A percentile compares a stretch with the other conserved stretches of the same genome.
Conservation (phyloP, 2,797 vertebrate species). For the Helarctos malayanus region DNA sequence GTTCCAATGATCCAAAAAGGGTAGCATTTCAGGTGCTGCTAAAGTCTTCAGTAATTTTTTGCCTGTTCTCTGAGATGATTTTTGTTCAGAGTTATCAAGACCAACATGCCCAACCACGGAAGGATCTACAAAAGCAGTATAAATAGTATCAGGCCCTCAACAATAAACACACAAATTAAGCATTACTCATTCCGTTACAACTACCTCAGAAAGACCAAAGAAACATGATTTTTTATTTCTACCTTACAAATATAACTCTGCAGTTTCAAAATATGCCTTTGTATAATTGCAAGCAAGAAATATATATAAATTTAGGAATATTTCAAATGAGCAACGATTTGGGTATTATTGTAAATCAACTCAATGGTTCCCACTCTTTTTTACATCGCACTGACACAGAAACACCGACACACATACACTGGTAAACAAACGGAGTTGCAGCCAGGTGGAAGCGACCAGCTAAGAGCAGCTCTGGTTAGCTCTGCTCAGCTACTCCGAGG, state of each 20-base stretch:
- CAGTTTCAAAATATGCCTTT: slow-evolving; percentile 55
- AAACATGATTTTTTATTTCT: slow-evolving; percentile 28
- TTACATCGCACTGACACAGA: neutral
- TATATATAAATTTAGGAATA: neutral
- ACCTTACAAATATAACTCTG: slow-evolving; percentile 5
- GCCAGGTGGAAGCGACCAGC: neutral
- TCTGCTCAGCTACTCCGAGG: neutral
- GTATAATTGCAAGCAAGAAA: slow-evolving; percentile 43
- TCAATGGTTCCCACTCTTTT: neutral
- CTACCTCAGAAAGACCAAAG: slow-evolving; percentile 15
- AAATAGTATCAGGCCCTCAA: slow-evolving; percentile 65
- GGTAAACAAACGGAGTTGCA: neutral
- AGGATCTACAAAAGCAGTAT: slow-evolving; percentile 86
- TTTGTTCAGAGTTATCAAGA: slow-evolving; percentile 84
- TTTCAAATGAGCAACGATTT: slow-evolving; percentile 27
- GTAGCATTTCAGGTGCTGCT: slow-evolving; percentile 86
- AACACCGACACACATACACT: neutral
- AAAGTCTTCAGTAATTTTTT: slow-evolving; percentile 83
- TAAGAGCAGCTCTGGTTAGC: neutral
- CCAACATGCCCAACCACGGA: slow-evolving; percentile 80
- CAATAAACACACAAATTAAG: slow-evolving; percentile 64
- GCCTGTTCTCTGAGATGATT: slow-evolving; percentile 84
- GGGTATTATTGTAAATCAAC: neutral
- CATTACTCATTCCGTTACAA: slow-evolving; percentile 39
- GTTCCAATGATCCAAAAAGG: slow-evolving; percentile 96